A percentile compares a stretch with the other conserved stretches of the same genome.
phyloP scores from a whole-genome alignment of 2,888 invertebrate species.

The Eristalis intricaria region DNA sequence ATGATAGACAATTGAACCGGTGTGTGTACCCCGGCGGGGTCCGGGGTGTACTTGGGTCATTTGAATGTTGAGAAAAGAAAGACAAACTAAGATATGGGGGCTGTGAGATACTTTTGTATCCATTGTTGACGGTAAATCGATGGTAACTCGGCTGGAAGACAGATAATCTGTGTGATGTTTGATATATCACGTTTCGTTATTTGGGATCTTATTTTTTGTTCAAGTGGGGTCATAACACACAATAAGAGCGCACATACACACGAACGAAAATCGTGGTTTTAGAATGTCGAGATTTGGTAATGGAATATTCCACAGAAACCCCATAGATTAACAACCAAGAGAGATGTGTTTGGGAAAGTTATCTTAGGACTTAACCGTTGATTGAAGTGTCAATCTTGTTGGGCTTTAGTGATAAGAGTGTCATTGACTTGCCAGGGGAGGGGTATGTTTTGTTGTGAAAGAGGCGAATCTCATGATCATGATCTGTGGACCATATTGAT shows the following conservation, averaged over 20 bases:
- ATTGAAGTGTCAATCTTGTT: conserved; percentile 41
- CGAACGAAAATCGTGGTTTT: conserved; percentile 28
- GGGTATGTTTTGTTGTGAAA: background rate
- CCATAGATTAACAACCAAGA: conserved; percentile 36
- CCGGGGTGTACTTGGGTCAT: conserved; percentile 61
- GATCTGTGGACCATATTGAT: background rate
- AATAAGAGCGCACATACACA: conserved; percentile 26
- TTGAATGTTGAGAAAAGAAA: conserved; percentile 44
- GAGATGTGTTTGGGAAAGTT: conserved; percentile 44
- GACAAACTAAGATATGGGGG: conserved; percentile 29
- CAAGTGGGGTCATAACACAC: conserved; percentile 56
- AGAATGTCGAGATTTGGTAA: conserved; percentile 12
- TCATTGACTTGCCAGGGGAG: conserved; percentile 11
- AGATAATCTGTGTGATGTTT: conserved; percentile 69
- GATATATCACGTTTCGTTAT: conserved; percentile 72
- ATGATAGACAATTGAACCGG: conserved; percentile 69
- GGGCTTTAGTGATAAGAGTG: conserved; percentile 7
- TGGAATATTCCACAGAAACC: conserved; percentile 54
- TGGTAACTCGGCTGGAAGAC: conserved; percentile 53
- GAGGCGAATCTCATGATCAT: background rate
- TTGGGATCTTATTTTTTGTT: conserved; percentile 55
- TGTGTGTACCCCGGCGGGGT: conserved; percentile 12
- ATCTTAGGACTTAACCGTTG: conserved; percentile 26
- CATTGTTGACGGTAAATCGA: conserved; percentile 55
- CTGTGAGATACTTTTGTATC: conserved; percentile 66